Base-by-base conservation (phyloP, 1,140 invertebrate genomes). In the Mercenaria mercenaria region DNA sequence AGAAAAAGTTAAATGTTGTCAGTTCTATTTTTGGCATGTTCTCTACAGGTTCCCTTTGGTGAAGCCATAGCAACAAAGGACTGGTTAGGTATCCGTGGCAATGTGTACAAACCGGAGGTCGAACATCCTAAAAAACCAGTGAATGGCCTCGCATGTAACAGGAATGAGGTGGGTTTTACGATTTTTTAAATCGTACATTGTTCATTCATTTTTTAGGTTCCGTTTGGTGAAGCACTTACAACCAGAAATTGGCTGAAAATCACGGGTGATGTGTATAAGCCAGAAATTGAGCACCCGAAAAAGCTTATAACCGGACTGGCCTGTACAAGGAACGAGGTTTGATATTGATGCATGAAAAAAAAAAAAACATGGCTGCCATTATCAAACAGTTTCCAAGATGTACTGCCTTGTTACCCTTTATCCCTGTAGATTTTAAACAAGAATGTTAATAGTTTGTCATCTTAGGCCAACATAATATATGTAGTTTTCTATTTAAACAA, bases 211-310 rank as follows among this genome's bases (percentile, higher is more conserved):
- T 72, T 67, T 47, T 90, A 98, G 97, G 97, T 99, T n/a, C 98
- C 98, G 29, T 99, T 99, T 97, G 98, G 98, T 37, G 98, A 99
- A 96, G 97, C 98, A 56, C 96, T 95, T 59, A 97, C 97, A 87
- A 98, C 98, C 0, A 97, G 96, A 89, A 97, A 98, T 88, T 98
- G 98, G 97, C 96, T 99, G 90, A 96, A 97, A 90, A 97, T 99
- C 32, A 95, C 96, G 56, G 98, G 98, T 10, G 93, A 96, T 67
- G 97, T 99, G 26, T 95, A 94, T 0, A 97, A 97, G 94, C 98
- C 98, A 32, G 89, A 95, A 6, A 95, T 96, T 52, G 97, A 98
- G 94, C 97, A 98, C 95, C 97, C 97, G 0, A 96, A 97, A 32
- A 96, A 98, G 92, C 97, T 96, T 87, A 96, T 99, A n/a, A 95